Evolutionary conservation across 2,888 invertebrate genomes (phyloP), one percentile per base, ranked within the genome.

Genomic region (Brachyopa scutellaris): DNA sequence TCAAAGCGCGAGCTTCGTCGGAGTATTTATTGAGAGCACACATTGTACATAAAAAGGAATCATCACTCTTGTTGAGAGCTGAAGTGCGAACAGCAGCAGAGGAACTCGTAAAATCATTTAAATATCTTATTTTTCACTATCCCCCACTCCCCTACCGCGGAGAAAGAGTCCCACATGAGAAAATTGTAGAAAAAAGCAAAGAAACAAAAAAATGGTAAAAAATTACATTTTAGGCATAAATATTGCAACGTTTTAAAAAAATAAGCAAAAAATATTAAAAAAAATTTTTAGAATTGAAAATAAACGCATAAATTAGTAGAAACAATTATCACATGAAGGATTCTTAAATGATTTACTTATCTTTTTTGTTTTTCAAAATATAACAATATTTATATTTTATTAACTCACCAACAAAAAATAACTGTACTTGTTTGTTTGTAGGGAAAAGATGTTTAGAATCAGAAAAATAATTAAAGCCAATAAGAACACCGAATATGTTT

Each of bases 161-260:
- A 29, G 19, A 15, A 15, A 19, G 53, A 49, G 42, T 76, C 51
- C 57, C 74, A 49, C 61, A 69, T 26, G 42, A 3, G 36, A 62
- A 67, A 38, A 62, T 29, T 17, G 33, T 49, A 72, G 55, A 47
- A 3, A 31, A 64, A 38, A 40, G 31, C 1, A 53, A 36, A 33
- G n/a, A n/a, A n/a, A n/a, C n/a, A n/a, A n/a, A n/a, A n/a, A n/a
- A n/a, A n/a, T n/a, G n/a, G n/a, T n/a, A 26, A 51, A 23, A 45
- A 78, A 53, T 40, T 47, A 73, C 55, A 62, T 36, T 80, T 64
- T 80, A 80, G 80, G 76, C 80, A 80, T 57, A 74, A 79, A 55
- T 69, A 74, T 45, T 69, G 74, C 74, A 74, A 74, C 69, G 57
- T 74, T 74, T 42, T 61, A 26, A 59, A 66, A 59, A 42, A 78